These are phyloP conservation scores for Synanceia verrucosa DNA, from an alignment of 2,797 vertebrate species.

Conservation along the genomic window DNA sequence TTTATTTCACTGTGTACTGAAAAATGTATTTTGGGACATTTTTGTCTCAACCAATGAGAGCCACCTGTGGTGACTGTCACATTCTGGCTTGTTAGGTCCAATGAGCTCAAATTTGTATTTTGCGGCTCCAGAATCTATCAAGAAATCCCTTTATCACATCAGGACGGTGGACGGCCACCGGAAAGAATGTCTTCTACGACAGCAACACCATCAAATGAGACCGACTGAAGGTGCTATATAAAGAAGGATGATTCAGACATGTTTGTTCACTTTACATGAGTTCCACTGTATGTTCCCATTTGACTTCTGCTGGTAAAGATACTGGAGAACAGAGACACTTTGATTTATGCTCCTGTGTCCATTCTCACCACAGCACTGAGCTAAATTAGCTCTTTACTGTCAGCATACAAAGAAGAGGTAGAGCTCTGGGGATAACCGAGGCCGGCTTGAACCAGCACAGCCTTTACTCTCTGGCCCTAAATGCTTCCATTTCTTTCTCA, in stretches of 20 bases:
- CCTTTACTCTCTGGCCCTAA: slow-evolving; percentile 40
- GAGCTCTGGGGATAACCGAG: slow-evolving; percentile 57
- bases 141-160: background rate
- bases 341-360: slow-evolving; percentile 16
- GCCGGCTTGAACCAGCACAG: slow-evolving; percentile 31
- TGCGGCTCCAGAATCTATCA: background rate
- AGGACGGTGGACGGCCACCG: background rate
- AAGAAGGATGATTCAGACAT: background rate
- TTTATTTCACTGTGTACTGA: background rate
- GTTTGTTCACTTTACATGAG: background rate
- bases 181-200: background rate
- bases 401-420: slow-evolving; percentile 30
- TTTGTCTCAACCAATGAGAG: background rate
- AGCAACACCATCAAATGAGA: too few species aligned
- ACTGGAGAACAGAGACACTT: slow-evolving; percentile 12
- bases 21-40: background rate
- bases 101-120: background rate
- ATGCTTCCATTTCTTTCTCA: slow-evolving; percentile 52
- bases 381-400: slow-evolving; percentile 52
- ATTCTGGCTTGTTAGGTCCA: background rate
- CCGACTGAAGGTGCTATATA: too few species aligned
- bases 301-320: slow-evolving; percentile 1
- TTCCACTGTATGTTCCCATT: background rate
- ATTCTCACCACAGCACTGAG: slow-evolving; percentile 21
- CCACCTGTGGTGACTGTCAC: background rate